Evolutionary conservation across 2,113 vertebrate genomes (phyloP), one percentile per base, ranked within the genome.

Genomic region (Rhinogobius similis): DNA sequence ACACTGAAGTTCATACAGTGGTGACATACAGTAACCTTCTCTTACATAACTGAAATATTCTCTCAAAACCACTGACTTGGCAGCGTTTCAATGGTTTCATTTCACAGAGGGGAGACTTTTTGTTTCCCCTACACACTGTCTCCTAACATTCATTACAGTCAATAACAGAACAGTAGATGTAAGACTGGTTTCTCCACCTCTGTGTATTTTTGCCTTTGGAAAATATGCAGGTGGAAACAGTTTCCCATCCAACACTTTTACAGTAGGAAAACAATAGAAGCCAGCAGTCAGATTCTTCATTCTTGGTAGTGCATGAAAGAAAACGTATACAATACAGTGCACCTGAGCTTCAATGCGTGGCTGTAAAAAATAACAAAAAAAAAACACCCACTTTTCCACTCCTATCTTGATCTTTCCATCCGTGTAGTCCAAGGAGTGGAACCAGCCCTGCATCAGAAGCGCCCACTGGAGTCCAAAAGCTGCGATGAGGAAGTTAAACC

Each of bases 381-480:
- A 36, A 0, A 26, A 0, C 41, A 70, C 41, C 71, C 92, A 99
- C 98, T 86, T 98, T 87, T 97, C 94, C 3, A 99, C 10, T 68
- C 95, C 93, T 59, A 99, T 86, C 77, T 91, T 84, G 77, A 99
- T 98, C 87, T 94, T 92, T 59, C 96, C 94, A 0, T 89, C 77
- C 0, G 26, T 39, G 55, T 67, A 78, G 67, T 91, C 79, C 70
- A 96, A 91, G 14, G 78, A 90, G 67, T 95, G 93, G 75, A 99
- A 93, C 96, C 97, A 99, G 84, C 98, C 98, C 85, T 98, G 98
- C 95, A 98, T 95, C 58, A 99, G 90, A 65, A 99, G 82, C 1
- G 97, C 97, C 98, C 98, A 99, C 80, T 99, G 98, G 72, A 99
- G 87, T 50, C 96, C 96, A 7, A 99, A 98, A 46, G 96, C 93